Evolutionary conservation across 1,140 invertebrate genomes (phyloP), one percentile per base, ranked within the genome.

Genomic region (Bombus ignitus): DNA sequence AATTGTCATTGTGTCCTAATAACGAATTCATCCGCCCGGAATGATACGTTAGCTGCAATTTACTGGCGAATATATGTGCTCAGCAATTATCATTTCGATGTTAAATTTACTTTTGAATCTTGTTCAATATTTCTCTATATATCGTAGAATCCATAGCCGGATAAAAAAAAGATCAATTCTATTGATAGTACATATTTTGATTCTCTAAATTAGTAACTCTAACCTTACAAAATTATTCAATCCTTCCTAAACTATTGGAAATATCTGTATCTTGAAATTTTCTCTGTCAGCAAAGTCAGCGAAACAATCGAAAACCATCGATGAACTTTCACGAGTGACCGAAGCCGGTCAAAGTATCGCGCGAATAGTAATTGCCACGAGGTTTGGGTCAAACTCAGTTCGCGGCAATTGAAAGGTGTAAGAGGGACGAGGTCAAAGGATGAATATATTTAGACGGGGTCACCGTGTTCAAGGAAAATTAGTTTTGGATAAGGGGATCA

Each of bases 401-500:
- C 79, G 57, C 62, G 74, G 74, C 74, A 35, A 76, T 77, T 37
- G 53, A 66, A 53, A 47, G 62, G 37, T 35, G 70, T 32, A 28
- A 72, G 65, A 62, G 39, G 74, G 44, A 71, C 71, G 47, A 70
- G 87, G 83, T 89, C 87, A 86, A 86, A 88, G 75, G 42, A 66
- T 62, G 80, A 86, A 88, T 79, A 68, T 83, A 85, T 89, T 89
- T 86, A 80, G 44, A 77, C 53, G 32, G 75, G 65, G 42, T 79
- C 70, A 3, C 42, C 53, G 81, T 74, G 80, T 81, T 80, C 79
- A 83, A 89, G 57, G 80, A 62, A 87, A 89, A 89, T 89, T 89
- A 89, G 84, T 89, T 89, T 89, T 72, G 76, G 66, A 83, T 86
- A 89, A 87, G 72, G 62, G 80, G 66, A 74, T 88, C 79, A 88